Evolutionary conservation across 2,797 vertebrate genomes (phyloP).

Genomic region (Pygocentrus nattereri): DNA sequence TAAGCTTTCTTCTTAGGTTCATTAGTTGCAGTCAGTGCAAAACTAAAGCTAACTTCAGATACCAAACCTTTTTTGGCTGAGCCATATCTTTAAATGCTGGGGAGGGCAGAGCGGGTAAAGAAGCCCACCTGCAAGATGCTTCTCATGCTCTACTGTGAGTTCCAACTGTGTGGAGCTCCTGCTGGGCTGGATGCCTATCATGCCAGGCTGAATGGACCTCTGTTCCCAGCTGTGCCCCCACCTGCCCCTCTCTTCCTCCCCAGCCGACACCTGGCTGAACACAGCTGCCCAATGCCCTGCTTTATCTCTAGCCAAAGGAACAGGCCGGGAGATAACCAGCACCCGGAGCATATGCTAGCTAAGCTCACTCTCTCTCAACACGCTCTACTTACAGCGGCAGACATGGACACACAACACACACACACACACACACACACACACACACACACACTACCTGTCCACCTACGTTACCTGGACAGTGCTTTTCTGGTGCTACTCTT

Average conservation of each 20-base stretch:
- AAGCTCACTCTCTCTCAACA: conserved; percentile 49
- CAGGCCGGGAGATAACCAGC: conserved; percentile 19
- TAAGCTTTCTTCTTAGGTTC: neutral
- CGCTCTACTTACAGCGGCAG: conserved; percentile 43
- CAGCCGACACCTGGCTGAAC: conserved; percentile 49
- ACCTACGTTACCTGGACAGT: neutral
- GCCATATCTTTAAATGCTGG: neutral
- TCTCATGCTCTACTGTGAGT: conserved; percentile 8
- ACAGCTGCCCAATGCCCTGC: conserved; percentile 30
- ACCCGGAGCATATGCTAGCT: conserved; percentile 26
- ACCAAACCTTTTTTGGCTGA: neutral
- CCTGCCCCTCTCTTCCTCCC: conserved; percentile 15
- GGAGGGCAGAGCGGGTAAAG: neutral
- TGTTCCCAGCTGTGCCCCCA: conserved; percentile 43
- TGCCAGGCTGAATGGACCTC: conserved; percentile 38
- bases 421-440: conserved; percentile 18
- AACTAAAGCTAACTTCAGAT: neutral
- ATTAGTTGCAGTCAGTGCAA: neutral
- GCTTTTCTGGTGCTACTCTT: conserved; percentile 8
- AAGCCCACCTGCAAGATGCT: neutral
- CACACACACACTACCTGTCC: conserved; percentile 15
- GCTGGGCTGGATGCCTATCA: conserved; percentile 24
- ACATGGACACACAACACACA: conserved; percentile 10
- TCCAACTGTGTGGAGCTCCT: conserved; percentile 18
- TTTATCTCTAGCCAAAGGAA: conserved; percentile 37